phyloP scores from a whole-genome alignment of 92 coral and sea anemone genomes.

The Epizoanthus fatuus region DNA sequence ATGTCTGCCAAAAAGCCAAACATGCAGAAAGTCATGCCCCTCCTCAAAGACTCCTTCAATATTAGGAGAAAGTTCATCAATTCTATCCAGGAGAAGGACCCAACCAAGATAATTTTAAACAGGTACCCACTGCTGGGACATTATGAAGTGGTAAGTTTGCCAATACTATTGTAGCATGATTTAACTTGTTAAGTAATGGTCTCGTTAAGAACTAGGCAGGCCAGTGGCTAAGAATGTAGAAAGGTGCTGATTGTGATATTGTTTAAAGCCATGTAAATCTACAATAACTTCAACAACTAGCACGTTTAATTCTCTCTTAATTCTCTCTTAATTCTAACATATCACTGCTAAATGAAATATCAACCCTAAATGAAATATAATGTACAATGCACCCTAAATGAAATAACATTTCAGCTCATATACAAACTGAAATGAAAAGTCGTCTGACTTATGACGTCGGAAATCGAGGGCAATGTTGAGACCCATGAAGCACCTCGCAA shows the following conservation, averaged over 20 bases:
- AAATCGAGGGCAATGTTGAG: too few relatives aligned
- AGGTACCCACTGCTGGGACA: constrained; percentile 8
- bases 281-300: too few relatives aligned
- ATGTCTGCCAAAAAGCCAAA: constrained; percentile 4
- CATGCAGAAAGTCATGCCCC: constrained; percentile 14
- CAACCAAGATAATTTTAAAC: not conserved
- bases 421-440: too few relatives aligned
- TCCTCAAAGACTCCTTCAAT: constrained; percentile 12
- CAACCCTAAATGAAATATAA: too few relatives aligned
- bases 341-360: too few relatives aligned
- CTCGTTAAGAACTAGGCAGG: constrained; percentile 5
- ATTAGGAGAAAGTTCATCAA: not conserved
- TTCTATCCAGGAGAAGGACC: constrained; percentile 1
- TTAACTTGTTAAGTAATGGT: not conserved
- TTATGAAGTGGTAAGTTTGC: constrained; percentile 6
- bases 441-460: too few relatives aligned
- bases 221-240: constrained; percentile 2
- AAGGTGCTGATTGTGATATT: not conserved
- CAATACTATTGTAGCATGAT: constrained; percentile 1
- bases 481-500: too few relatives aligned
- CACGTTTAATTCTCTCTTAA: not conserved
- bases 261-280: too few relatives aligned
- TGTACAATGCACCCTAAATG: too few relatives aligned
- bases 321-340: too few relatives aligned
- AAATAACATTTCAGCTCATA: too few relatives aligned